phyloP scores from a whole-genome alignment of 2,888 invertebrate genomes.

The Oscheius sp. region DNA sequence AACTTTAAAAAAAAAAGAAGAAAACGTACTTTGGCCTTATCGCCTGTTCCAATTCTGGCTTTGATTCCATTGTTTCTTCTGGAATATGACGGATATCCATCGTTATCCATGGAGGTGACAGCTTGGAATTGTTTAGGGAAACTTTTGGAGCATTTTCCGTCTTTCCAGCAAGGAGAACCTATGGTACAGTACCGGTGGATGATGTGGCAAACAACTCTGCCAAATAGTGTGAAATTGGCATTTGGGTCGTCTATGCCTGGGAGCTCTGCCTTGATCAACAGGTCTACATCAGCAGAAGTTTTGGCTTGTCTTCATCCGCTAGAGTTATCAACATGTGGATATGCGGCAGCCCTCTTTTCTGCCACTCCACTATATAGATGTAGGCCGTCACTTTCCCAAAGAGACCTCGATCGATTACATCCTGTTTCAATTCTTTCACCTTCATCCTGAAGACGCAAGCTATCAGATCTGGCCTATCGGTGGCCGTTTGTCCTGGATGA shows the following conservation, averaged over 20 bases:
- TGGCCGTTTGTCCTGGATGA: constrained; percentile 35
- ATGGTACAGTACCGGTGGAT: constrained; percentile 61
- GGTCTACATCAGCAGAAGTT: constrained; percentile 1
- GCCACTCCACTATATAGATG: constrained; percentile 62
- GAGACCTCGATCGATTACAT: constrained; percentile 45
- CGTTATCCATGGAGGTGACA: constrained; percentile 61
- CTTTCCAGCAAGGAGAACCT: constrained; percentile 70
- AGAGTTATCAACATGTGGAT: constrained; percentile 51
- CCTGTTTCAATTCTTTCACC: constrained; percentile 40
- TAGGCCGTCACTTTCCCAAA: constrained; percentile 53
- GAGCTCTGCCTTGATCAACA: constrained; percentile 40
- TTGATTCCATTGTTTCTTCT: constrained; percentile 56
- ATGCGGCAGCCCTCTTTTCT: constrained; percentile 69
- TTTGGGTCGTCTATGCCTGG: too few relatives aligned
- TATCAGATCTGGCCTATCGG: constrained; percentile 60
- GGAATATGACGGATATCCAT: constrained; percentile 70
- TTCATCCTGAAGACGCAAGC: constrained; percentile 62
- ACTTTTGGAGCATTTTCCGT: constrained; percentile 69
- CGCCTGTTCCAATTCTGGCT: neutral
- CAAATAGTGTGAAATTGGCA: constrained; percentile 36
- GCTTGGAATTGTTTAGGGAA: constrained; percentile 67
- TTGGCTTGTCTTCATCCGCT: constrained; percentile 60
- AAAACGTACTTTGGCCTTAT: neutral
- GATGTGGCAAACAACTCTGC: constrained; percentile 49
- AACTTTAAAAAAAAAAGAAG: too few relatives aligned